phyloP scores from a whole-genome alignment of 2,113 vertebrate species.

The Elanoides forficatus region DNA sequence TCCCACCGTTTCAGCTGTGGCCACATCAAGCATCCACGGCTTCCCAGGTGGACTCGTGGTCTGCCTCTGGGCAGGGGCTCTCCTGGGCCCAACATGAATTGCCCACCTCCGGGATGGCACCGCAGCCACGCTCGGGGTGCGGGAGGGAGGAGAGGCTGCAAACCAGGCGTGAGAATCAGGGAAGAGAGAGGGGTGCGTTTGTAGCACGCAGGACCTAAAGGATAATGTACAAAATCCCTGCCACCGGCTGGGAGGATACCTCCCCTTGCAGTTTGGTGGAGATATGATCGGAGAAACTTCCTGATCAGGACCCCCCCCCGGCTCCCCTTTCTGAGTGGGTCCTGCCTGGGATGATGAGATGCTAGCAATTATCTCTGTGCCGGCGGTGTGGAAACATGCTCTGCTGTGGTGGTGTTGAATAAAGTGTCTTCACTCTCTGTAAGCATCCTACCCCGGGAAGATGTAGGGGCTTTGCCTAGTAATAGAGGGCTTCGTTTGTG shows the following conservation, averaged over 20 bases:
- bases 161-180: neutral
- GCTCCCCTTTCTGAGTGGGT: neutral
- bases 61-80: neutral
- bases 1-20: neutral
- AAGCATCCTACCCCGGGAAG: rapidly evolving
- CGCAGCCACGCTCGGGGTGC: rapidly evolving
- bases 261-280: neutral
- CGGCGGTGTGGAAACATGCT: rapidly evolving
- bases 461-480: rapidly evolving
- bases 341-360: neutral
- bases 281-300: neutral
- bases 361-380: neutral
- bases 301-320: rapidly evolving
- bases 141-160: too few species aligned
- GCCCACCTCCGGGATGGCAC: rapidly evolving
- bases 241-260: neutral
- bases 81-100: rapidly evolving
- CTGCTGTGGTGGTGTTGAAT: too few species aligned
- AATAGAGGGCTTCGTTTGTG: rapidly evolving
- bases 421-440: rapidly evolving
- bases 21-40: rapidly evolving
- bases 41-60: rapidly evolving
- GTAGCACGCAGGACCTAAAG: neutral
- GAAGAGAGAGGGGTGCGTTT: rapidly evolving
- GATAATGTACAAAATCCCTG: too few species aligned